phyloP scores from a whole-genome alignment of 2,797 vertebrate genomes.

The Clamator glandarius region DNA sequence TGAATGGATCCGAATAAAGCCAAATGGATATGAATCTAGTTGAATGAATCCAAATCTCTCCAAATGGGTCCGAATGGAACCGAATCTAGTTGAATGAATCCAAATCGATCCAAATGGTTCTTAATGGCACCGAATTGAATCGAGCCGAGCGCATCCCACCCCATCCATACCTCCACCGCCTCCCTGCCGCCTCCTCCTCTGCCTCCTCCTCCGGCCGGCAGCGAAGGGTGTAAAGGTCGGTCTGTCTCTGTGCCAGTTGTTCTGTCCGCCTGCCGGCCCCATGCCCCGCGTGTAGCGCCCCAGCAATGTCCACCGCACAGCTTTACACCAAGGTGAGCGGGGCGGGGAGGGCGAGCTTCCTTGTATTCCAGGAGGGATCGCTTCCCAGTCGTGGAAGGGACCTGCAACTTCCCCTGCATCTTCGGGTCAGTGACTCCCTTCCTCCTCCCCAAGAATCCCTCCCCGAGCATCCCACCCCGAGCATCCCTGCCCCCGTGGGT shows the following conservation, averaged over 20 bases:
- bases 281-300: too few relatives aligned
- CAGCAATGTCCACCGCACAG: slow-evolving; percentile 83
- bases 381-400: fast-evolving
- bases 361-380: fast-evolving
- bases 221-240: slow-evolving; percentile 1
- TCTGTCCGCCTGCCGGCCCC: background rate
- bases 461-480: too few relatives aligned
- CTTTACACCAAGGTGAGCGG: slow-evolving; percentile 86
- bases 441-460: too few relatives aligned
- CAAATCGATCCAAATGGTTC: too few relatives aligned
- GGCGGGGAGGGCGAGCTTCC: background rate
- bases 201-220: background rate
- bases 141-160: background rate
- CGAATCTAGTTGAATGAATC: fast-evolving
- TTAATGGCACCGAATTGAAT: too few relatives aligned
- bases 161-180: slow-evolving; percentile 33
- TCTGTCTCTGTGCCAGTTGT: too few relatives aligned
- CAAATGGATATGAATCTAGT: too few relatives aligned
- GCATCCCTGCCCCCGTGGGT: too few relatives aligned
- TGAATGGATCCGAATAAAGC: too few relatives aligned
- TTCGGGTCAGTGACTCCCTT: too few relatives aligned
- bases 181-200: background rate
- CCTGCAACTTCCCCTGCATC: background rate
- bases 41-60: too few relatives aligned
- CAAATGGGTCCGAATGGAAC: background rate